Conservation (phyloP, 2,113 vertebrate genomes). For the Aramus guarauna region DNA sequence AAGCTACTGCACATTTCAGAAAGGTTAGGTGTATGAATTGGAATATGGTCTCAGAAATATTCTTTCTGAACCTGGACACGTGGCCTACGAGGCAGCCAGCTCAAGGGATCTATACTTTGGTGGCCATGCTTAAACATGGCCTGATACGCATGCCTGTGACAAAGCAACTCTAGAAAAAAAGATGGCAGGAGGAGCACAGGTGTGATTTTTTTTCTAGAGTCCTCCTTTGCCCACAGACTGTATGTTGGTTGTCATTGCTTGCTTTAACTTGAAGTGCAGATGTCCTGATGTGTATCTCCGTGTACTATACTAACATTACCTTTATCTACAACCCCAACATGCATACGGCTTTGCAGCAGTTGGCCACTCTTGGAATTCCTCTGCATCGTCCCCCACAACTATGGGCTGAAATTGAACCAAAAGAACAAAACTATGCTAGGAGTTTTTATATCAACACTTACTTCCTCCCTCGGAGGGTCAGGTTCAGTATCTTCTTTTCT, state of each 20-base stretch:
- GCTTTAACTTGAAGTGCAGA: neutral
- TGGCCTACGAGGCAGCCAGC: neutral
- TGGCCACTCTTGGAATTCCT: neutral
- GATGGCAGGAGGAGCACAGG: neutral
- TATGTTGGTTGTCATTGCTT: neutral
- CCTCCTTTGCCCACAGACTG: neutral
- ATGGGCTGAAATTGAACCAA: neutral
- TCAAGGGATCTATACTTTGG: neutral
- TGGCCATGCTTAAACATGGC: neutral
- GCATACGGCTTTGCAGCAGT: no score
- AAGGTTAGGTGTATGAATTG: neutral
- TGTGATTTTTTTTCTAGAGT: neutral
- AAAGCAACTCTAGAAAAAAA: neutral
- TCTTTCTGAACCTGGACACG: neutral
- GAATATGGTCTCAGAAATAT: neutral
- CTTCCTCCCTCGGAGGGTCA: neutral
- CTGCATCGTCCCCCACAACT: neutral
- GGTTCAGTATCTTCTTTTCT: neutral
- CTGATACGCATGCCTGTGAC: neutral
- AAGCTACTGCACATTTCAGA: neutral
- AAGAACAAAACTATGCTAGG: neutral
- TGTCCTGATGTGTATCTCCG: neutral
- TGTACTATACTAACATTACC: no score
- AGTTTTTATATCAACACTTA: neutral
- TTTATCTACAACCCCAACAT: no score